phyloP scores from a whole-genome alignment of 2,113 vertebrate species.

The Casuarius casuarius region DNA sequence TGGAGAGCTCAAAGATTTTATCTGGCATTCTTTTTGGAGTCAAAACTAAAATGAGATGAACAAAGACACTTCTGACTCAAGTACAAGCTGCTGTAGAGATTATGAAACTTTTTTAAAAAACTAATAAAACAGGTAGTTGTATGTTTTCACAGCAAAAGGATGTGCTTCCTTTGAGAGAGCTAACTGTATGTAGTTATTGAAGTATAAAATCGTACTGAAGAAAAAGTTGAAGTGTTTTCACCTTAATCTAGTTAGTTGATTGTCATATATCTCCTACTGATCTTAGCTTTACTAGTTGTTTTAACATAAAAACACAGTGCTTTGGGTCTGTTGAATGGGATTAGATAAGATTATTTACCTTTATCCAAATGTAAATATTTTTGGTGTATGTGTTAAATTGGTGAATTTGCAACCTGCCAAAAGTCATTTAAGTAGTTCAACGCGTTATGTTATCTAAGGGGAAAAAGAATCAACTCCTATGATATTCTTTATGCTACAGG shows the following conservation, averaged over 20 bases:
- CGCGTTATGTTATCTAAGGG: not conserved
- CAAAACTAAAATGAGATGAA: not conserved
- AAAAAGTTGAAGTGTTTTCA: not conserved
- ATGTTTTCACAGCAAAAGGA: not conserved
- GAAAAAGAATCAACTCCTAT: not conserved
- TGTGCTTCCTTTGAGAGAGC: not conserved
- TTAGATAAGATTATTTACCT: not conserved
- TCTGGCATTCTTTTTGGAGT: not conserved
- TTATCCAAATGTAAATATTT: not conserved
- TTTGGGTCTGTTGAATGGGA: not conserved
- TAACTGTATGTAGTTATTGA: not conserved
- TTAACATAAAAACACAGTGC: not conserved
- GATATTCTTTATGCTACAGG: not conserved
- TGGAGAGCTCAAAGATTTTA: not conserved
- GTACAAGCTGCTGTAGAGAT: not conserved
- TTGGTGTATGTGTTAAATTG: not conserved
- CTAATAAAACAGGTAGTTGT: not conserved
- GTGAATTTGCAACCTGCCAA: not conserved
- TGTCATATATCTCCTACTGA: not conserved
- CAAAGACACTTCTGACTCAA: not conserved
- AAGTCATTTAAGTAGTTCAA: not conserved
- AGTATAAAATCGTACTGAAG: not conserved
- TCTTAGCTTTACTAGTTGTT: not conserved
- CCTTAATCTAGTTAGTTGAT: not conserved
- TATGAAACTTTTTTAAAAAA: not conserved